Percentiles rank a stretch among this genome's conserved stretches.
phyloP scores from a whole-genome alignment of 2,888 invertebrate genomes.

The Pinctada fucata region DNA sequence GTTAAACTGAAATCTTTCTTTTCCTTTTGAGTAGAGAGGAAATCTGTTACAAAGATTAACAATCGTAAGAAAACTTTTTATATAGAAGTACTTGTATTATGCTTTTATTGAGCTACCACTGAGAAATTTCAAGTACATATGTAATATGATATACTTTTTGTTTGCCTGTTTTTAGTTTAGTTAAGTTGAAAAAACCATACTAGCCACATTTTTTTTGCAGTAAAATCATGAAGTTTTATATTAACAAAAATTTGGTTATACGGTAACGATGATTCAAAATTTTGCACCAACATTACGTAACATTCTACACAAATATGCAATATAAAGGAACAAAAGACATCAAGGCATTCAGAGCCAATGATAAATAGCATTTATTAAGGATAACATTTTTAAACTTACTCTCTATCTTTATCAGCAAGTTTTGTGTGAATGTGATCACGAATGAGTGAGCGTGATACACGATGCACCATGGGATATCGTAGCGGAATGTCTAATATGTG shows the following conservation, averaged over 20 bases:
- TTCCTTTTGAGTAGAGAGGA: constrained; percentile 88
- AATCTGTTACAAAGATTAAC: constrained; percentile 81
- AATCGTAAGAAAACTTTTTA: background rate
- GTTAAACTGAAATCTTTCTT: constrained; percentile 87
- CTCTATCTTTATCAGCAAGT: constrained; percentile 81
- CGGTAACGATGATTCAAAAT: too few relatives aligned
- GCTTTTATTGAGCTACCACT: background rate
- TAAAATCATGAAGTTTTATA: too few relatives aligned
- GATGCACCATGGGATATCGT: constrained; percentile 88
- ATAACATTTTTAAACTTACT: constrained; percentile 74
- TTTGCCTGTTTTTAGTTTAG: too few relatives aligned
- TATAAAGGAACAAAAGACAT: too few relatives aligned
- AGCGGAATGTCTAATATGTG: constrained; percentile 90
- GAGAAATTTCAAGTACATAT: background rate
- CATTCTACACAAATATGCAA: too few relatives aligned
- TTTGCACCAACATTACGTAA: too few relatives aligned
- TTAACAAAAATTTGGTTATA: too few relatives aligned
- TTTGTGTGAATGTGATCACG: constrained; percentile 86
- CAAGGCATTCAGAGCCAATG: too few relatives aligned
- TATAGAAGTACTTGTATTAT: background rate
- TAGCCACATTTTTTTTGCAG: too few relatives aligned
- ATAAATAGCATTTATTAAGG: too few relatives aligned
- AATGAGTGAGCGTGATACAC: constrained; percentile 90
- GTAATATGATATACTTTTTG: too few relatives aligned
- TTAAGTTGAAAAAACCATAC: too few relatives aligned